Evolutionary conservation across 1,140 invertebrate genomes (phyloP).

Genomic region (Samia ricini): DNA sequence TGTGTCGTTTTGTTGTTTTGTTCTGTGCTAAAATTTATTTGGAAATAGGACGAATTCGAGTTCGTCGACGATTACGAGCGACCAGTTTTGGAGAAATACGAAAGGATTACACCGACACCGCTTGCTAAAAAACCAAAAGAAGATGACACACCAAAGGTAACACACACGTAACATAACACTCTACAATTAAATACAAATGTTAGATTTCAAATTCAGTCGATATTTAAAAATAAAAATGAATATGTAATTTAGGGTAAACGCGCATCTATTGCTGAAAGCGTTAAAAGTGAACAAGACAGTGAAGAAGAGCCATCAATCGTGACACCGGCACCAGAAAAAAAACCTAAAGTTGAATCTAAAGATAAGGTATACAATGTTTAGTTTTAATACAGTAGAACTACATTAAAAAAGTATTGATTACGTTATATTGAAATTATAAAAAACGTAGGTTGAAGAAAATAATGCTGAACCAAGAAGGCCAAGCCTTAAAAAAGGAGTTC

Average conservation of each 20-base stretch:
- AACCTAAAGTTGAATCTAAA: constrained; percentile 63
- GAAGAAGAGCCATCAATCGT: constrained; percentile 61
- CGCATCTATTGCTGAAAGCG: constrained; percentile 57
- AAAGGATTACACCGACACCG: constrained; percentile 75
- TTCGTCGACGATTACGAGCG: constrained; percentile 80
- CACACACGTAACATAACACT: constrained; percentile 37
- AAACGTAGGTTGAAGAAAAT: constrained; percentile 65
- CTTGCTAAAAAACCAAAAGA: constrained; percentile 69
- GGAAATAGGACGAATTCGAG: constrained; percentile 73
- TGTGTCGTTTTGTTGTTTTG: constrained; percentile 53
- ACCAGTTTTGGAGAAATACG: constrained; percentile 78
- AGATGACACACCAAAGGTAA: constrained; percentile 67
- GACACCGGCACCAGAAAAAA: constrained; percentile 57
- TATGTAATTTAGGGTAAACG: constrained; percentile 54
- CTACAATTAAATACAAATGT: constrained; percentile 11
- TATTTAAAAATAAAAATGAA: constrained; percentile 15
- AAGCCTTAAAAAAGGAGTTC: constrained; percentile 74
- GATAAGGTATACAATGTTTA: constrained; percentile 41
- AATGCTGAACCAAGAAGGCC: constrained; percentile 61
- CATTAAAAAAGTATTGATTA: background rate
- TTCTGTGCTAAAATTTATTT: constrained; percentile 62
- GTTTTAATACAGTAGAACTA: background rate
- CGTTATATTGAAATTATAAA: background rate
- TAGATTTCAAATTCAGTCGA: background rate
- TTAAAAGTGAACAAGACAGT: constrained; percentile 63